Conservation (phyloP, 64 coral and sea anemone genomes). For the Cladopsammia gracilis region DNA sequence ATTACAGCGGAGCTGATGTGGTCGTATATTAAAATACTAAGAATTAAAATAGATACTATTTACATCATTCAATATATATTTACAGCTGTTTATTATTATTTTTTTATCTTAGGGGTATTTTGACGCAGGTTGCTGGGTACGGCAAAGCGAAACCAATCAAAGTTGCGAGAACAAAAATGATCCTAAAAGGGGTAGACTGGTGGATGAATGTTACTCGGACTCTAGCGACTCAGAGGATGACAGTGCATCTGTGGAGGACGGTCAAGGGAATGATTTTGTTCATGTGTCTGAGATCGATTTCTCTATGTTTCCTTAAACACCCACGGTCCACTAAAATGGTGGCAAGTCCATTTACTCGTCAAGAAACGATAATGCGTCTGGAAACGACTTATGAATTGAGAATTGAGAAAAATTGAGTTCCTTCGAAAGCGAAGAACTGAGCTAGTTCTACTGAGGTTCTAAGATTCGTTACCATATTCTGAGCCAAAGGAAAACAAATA, state of each 20-base stretch:
- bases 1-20: too few relatives aligned
- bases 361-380: not conserved
- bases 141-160: constrained; percentile 40
- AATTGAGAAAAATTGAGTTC: too few relatives aligned
- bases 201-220: constrained; percentile 52
- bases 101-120: constrained; percentile 64
- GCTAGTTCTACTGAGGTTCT: too few relatives aligned
- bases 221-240: constrained; percentile 77
- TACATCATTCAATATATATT: too few relatives aligned
- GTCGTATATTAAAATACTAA: too few relatives aligned
- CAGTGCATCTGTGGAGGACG: not conserved
- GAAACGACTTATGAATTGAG: too few relatives aligned
- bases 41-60: too few relatives aligned
- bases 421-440: too few relatives aligned
- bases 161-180: constrained; percentile 13
- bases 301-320: constrained; percentile 62
- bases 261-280: constrained; percentile 51
- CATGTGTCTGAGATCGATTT: constrained; percentile 72
- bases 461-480: too few relatives aligned
- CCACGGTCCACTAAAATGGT: not conserved
- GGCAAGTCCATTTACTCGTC: not conserved
- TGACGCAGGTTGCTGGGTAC: constrained; percentile 74
- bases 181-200: constrained; percentile 27
- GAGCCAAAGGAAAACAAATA: too few relatives aligned
- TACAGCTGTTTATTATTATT: not conserved